A percentile compares a stretch with the other conserved stretches of the same genome.
Conservation (phyloP, 2,113 vertebrate species). For the Nibea coibor region DNA sequence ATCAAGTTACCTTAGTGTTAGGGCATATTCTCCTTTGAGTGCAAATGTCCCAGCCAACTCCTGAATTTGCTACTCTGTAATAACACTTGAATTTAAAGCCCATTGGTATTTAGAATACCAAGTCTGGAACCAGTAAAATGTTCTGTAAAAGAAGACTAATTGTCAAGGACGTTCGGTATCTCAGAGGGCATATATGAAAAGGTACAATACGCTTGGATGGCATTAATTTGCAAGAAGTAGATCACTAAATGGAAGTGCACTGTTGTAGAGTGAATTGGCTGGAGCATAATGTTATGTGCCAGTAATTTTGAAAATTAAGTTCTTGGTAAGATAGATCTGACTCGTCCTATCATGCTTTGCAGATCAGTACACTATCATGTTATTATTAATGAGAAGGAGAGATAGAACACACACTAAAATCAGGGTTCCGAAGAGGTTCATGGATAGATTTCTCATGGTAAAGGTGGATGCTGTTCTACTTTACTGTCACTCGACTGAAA, state of each 20-base stretch:
- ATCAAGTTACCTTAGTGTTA: not conserved
- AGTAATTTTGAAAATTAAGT: slow-evolving; percentile 68
- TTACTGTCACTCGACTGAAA: not conserved
- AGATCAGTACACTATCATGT: slow-evolving; percentile 33
- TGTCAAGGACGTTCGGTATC: slow-evolving; percentile 17
- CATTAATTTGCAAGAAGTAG: slow-evolving; percentile 53
- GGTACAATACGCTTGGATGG: slow-evolving; percentile 19
- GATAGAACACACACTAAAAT: slow-evolving; percentile 36
- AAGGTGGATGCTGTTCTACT: not conserved
- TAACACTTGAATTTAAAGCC: not conserved
- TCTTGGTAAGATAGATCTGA: slow-evolving; percentile 46
- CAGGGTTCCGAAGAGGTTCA: slow-evolving; percentile 4
- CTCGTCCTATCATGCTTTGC: slow-evolving; percentile 56
- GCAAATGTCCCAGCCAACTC: not conserved
- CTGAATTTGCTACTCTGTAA: not conserved
- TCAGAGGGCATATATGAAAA: slow-evolving; percentile 29
- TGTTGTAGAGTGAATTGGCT: slow-evolving; percentile 16
- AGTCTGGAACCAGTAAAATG: not conserved
- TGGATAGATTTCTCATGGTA: not conserved
- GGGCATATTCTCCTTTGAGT: not conserved
- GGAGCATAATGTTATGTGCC: slow-evolving; percentile 62
- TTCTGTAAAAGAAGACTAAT: slow-evolving; percentile 25
- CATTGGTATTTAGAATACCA: not conserved
- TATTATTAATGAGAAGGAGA: slow-evolving; percentile 37
- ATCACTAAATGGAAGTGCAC: slow-evolving; percentile 13